These are phyloP conservation scores for Chlamydotis undulata DNA, from an alignment of 2,113 vertebrate species.

Conservation along the genomic window DNA sequence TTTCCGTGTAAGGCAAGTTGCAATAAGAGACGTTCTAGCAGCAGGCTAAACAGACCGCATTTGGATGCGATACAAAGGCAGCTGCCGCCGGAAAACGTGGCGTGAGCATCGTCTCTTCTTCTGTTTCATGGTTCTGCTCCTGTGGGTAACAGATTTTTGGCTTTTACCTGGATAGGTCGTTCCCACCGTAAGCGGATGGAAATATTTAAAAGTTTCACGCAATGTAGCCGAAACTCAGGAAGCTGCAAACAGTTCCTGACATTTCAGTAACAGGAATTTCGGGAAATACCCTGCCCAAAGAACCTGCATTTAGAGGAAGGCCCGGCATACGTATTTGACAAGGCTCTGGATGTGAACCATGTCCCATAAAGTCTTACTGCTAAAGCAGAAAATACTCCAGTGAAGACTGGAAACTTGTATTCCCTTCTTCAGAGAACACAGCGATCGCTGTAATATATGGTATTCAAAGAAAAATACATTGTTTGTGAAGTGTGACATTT, in stretches of 20 bases:
- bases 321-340: neutral
- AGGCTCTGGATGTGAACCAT: neutral
- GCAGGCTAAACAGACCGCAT: neutral
- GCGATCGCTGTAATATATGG: neutral
- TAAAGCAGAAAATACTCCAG: neutral
- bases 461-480: neutral
- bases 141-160: neutral
- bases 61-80: neutral
- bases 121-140: neutral
- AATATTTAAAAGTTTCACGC: neutral
- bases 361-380: neutral
- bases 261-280: neutral
- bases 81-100: slow-evolving; percentile 25
- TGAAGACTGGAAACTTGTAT: neutral
- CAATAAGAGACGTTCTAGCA: neutral
- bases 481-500: slow-evolving; percentile 12
- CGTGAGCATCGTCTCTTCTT: neutral
- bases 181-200: neutral
- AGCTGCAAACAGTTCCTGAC: neutral
- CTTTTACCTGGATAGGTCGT: neutral
- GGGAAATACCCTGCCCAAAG: slow-evolving; percentile 4
- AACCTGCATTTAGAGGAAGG: neutral
- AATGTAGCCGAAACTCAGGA: neutral
- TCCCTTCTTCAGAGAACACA: neutral
- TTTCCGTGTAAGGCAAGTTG: neutral